phyloP scores from a whole-genome alignment of 2,888 invertebrate species.

The Pinctada fucata region DNA sequence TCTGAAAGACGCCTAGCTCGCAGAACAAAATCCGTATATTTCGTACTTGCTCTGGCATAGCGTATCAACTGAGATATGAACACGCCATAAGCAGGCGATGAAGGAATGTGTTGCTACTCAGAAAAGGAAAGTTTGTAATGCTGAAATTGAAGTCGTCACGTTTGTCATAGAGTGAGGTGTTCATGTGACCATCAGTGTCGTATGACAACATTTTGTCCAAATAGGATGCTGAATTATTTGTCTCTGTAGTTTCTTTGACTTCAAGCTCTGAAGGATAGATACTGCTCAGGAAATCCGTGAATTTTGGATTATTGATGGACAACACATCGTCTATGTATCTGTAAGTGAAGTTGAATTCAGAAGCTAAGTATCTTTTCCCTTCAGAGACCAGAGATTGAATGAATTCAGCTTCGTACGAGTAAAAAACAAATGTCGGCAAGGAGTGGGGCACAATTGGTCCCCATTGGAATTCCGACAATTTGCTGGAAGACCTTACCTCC shows the following conservation, averaged over 20 bases:
- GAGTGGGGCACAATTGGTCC: not conserved
- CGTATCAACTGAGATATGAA: not conserved
- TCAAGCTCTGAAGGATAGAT: not conserved
- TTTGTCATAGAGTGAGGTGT: not conserved
- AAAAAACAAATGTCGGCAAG: not conserved
- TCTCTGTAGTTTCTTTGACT: not conserved
- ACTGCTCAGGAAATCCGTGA: not conserved
- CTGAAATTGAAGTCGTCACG: not conserved
- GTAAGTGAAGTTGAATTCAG: not conserved
- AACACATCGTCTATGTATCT: not conserved
- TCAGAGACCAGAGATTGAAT: not conserved
- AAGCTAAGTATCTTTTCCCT: not conserved
- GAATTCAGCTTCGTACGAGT: not conserved
- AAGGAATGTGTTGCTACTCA: not conserved
- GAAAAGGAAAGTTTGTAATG: not conserved
- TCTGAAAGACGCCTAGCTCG: not conserved
- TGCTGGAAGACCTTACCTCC: not conserved
- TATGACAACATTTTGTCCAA: not conserved
- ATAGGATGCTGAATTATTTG: not conserved
- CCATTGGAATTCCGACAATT: not conserved
- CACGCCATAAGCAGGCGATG: not conserved
- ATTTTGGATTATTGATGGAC: not conserved
- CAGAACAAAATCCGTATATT: not conserved
- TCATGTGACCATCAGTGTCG: not conserved
- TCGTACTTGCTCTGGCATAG: not conserved